phyloP scores from a whole-genome alignment of 2,888 invertebrate genomes.

The Heteromyza rotundicornis region DNA sequence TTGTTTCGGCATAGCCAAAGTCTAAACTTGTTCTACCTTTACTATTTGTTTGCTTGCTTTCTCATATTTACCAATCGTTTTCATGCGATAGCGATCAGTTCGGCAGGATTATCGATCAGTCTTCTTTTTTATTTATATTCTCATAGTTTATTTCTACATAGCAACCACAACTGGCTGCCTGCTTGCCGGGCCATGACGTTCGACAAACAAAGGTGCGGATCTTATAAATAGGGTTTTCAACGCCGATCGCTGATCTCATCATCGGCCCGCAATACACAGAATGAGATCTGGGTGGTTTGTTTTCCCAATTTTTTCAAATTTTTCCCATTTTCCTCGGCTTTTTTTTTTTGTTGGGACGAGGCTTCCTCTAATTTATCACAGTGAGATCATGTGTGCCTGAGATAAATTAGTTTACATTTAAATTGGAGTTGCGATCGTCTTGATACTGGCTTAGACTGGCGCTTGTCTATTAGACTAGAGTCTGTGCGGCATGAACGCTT shows the following conservation, averaged over 20 bases:
- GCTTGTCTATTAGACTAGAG: not conserved
- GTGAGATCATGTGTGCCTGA: not conserved
- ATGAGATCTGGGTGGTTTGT: slow-evolving; percentile 4
- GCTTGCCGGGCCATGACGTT: not conserved
- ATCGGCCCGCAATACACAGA: not conserved
- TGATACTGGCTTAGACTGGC: not conserved
- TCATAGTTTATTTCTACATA: not conserved
- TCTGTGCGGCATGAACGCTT: not conserved
- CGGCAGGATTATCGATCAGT: not conserved
- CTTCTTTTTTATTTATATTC: not conserved
- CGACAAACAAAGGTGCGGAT: slow-evolving; percentile 2
- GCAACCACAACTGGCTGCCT: not conserved
- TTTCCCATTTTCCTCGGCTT: not conserved
- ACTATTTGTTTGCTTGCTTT: too few relatives aligned
- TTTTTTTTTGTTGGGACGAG: not conserved
- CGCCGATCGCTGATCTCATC: not conserved
- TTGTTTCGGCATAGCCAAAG: too few relatives aligned
- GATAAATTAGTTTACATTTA: slow-evolving; percentile 1
- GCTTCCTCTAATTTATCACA: not conserved
- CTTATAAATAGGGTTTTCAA: not conserved
- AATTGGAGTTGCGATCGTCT: not conserved
- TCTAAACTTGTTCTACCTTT: too few relatives aligned
- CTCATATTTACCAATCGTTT: too few relatives aligned
- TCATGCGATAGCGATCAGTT: not conserved
- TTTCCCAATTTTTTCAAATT: not conserved